Conservation (phyloP, 2,888 invertebrate species). For the Tinea pellionella region DNA sequence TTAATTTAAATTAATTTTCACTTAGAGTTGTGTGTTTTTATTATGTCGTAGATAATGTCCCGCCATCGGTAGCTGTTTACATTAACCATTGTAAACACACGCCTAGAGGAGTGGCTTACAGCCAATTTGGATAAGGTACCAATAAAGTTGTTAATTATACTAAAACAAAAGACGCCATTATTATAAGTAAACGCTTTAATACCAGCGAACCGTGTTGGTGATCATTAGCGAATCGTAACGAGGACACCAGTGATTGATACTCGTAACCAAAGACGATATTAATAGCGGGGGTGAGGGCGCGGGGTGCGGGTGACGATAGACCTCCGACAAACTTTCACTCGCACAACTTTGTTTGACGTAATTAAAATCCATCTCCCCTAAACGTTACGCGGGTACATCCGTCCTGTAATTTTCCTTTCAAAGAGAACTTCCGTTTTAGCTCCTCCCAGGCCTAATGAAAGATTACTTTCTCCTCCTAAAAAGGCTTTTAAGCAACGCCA, state of each 20-base stretch:
- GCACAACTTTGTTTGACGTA: conserved; percentile 60
- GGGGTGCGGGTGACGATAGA: neutral
- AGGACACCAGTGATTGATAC: conserved; percentile 5
- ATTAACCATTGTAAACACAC: neutral
- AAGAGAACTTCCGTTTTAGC: conserved; percentile 69
- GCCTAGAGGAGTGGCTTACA: neutral
- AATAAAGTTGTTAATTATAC: neutral
- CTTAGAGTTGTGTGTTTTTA: neutral
- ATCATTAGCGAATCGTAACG: neutral
- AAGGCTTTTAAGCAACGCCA: conserved; percentile 69
- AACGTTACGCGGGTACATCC: conserved; percentile 47
- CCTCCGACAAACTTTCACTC: neutral
- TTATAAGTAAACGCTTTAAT: neutral
- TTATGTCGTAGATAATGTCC: neutral
- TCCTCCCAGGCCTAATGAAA: conserved; percentile 66
- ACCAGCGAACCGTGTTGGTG: neutral
- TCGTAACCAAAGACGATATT: neutral
- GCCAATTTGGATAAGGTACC: neutral
- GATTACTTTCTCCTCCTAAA: conserved; percentile 68
- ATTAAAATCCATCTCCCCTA: conserved; percentile 63
- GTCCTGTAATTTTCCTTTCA: conserved; percentile 68
- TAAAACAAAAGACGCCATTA: neutral
- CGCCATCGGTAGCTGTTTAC: neutral
- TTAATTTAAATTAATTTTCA: neutral
- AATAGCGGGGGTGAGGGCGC: neutral